These are phyloP conservation scores for Microhierax caerulescens DNA, from an alignment of 2,797 vertebrate genomes.

Conservation along the genomic window DNA sequence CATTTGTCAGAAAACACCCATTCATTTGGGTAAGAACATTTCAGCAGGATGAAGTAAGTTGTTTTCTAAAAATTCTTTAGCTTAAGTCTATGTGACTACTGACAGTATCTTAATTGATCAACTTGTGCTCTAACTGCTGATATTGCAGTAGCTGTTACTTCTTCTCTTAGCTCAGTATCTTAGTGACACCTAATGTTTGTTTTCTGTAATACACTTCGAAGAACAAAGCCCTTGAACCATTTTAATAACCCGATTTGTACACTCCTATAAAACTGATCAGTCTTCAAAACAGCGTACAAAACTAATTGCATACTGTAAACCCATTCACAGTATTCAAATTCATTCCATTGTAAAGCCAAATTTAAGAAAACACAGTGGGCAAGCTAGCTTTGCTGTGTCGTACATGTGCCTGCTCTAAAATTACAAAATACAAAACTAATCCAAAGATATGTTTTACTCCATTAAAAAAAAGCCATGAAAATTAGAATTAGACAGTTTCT, in stretches of 20 bases:
- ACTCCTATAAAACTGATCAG: background rate
- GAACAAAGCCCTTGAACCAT: background rate
- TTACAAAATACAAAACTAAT: background rate
- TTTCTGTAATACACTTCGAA: background rate
- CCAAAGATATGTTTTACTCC: background rate
- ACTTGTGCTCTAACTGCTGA: rapidly evolving
- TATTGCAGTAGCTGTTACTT: rapidly evolving
- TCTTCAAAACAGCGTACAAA: background rate
- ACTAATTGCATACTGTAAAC: background rate
- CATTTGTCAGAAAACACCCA: background rate
- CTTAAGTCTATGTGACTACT: background rate
- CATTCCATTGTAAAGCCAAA: background rate
- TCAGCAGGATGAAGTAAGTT: background rate
- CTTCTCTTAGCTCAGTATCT: slow-evolving; percentile 25
- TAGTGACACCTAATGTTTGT: slow-evolving; percentile 72
- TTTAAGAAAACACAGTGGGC: background rate
- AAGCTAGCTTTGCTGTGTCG: background rate
- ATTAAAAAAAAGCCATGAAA: background rate
- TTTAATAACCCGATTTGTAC: background rate
- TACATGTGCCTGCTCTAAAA: background rate
- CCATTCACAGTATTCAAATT: background rate
- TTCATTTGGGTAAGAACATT: background rate
- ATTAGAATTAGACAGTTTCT: background rate
- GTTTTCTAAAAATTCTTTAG: background rate
- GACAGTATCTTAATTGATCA: background rate